Conservation (phyloP, 2,888 invertebrate genomes). For the Adelognathus sp. region DNA sequence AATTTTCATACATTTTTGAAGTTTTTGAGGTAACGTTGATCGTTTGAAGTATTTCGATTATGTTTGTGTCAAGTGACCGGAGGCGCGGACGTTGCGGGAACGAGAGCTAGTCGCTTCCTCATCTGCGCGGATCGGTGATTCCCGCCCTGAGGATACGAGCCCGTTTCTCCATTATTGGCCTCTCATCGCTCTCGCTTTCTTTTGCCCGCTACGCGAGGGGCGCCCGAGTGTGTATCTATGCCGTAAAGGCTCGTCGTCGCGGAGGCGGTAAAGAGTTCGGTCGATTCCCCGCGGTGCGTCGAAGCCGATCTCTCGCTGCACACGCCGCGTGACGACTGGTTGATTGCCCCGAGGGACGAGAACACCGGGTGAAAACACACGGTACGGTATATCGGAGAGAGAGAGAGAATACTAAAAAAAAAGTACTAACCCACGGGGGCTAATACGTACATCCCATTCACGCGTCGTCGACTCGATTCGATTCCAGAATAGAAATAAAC, state of each 20-base stretch:
- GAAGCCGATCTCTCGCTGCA: conserved; percentile 1
- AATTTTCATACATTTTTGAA: not conserved
- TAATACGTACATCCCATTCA: conserved; percentile 43
- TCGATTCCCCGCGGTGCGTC: conserved; percentile 1
- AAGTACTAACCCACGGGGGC: conserved; percentile 4
- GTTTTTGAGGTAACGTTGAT: not conserved
- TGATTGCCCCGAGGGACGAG: conserved; percentile 25
- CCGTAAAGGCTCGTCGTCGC: not conserved
- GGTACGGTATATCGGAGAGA: conserved; percentile 9
- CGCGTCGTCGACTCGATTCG: conserved; percentile 39
- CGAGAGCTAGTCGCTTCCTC: not conserved
- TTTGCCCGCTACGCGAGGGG: not conserved
- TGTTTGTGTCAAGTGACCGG: not conserved
- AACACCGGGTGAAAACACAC: not conserved
- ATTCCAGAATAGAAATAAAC: conserved; percentile 40
- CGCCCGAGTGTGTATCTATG: not conserved
- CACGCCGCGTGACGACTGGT: conserved; percentile 27
- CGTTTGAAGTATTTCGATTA: not conserved
- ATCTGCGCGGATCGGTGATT: conserved; percentile 15
- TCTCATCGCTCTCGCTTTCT: conserved; percentile 26
- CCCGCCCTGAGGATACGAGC: conserved; percentile 66
- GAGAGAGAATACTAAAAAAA: conserved; percentile 5
- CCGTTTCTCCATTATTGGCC: conserved; percentile 71
- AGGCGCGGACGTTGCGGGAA: conserved; percentile 3
- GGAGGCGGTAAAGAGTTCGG: no score